These are phyloP conservation scores for Triplophysa rosa DNA, from an alignment of 2,113 vertebrate genomes.

Conservation along the genomic window DNA sequence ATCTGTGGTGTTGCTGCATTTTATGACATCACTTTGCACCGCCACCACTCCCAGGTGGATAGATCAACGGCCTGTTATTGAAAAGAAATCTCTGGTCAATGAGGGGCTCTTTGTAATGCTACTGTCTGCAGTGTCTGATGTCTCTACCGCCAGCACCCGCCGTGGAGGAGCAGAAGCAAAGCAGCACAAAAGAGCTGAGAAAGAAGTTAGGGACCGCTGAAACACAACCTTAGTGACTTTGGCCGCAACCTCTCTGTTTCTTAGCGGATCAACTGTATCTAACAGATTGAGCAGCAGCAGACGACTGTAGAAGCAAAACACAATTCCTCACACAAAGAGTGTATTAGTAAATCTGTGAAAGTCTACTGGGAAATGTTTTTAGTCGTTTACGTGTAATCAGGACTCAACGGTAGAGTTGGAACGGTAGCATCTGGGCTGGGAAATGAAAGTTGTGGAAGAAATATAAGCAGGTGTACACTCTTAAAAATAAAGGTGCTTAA, in stretches of 20 bases:
- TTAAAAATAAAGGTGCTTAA: too few relatives aligned
- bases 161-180: conserved; percentile 32
- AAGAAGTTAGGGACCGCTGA: conserved; percentile 52
- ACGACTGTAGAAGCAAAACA: conserved; percentile 58
- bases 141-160: conserved; percentile 42
- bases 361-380: not conserved
- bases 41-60: conserved; percentile 29
- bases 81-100: conserved; percentile 26
- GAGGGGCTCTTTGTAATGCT: conserved; percentile 42
- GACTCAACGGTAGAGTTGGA: conserved; percentile 13
- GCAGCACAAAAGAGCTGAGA: conserved; percentile 60
- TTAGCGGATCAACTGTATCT: conserved; percentile 71
- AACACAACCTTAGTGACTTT: conserved; percentile 66
- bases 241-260: conserved; percentile 42
- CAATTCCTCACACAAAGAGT: conserved; percentile 52
- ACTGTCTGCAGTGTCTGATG: conserved; percentile 58
- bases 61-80: conserved; percentile 26
- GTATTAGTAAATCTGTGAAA: conserved; percentile 29
- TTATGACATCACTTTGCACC: conserved; percentile 20
- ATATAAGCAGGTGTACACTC: not conserved
- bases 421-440: not conserved
- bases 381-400: not conserved
- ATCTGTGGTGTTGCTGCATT: not conserved
- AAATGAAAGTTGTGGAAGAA: not conserved
- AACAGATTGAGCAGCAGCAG: conserved; percentile 66